These are phyloP conservation scores for Chymomyza caudatula DNA, from an alignment of 2,888 invertebrate genomes.

Conservation along the genomic window DNA sequence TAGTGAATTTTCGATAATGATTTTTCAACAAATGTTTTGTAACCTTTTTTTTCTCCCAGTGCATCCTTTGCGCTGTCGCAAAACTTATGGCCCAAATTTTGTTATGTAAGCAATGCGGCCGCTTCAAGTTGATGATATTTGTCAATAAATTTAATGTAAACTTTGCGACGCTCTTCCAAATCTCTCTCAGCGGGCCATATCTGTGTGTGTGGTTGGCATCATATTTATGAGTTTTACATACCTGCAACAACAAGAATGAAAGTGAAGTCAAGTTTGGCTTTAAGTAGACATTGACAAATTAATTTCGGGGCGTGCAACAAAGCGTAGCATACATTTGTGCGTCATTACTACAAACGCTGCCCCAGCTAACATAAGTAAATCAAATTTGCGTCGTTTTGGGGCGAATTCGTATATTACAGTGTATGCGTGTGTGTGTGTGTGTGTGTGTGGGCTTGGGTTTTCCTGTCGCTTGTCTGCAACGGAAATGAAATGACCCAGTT, in stretches of 20 bases:
- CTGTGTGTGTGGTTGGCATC: conserved; percentile 7
- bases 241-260: conserved; percentile 31
- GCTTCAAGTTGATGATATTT: conserved; percentile 60
- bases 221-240: conserved; percentile 20
- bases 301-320: conserved; percentile 33
- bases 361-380: conserved; percentile 57
- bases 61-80: conserved; percentile 6
- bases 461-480: conserved; percentile 60
- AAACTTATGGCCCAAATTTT: conserved; percentile 62
- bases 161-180: conserved; percentile 50
- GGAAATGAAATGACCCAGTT: conserved; percentile 74
- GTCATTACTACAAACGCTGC: conserved; percentile 40
- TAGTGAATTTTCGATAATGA: too few relatives aligned
- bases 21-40: too few relatives aligned
- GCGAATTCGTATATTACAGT: not conserved
- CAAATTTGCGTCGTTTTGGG: conserved; percentile 58
- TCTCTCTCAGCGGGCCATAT: conserved; percentile 33
- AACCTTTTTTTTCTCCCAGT: not conserved
- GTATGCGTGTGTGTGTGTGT: not conserved
- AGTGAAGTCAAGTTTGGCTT: conserved; percentile 43
- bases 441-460: conserved; percentile 33
- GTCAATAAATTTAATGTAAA: conserved; percentile 68
- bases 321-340: conserved; percentile 35
- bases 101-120: conserved; percentile 60
- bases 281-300: conserved; percentile 72